These are phyloP conservation scores for Lytechinus pictus DNA, from an alignment of 35 echinoderm and acorn worm species.

Conservation along the genomic window DNA sequence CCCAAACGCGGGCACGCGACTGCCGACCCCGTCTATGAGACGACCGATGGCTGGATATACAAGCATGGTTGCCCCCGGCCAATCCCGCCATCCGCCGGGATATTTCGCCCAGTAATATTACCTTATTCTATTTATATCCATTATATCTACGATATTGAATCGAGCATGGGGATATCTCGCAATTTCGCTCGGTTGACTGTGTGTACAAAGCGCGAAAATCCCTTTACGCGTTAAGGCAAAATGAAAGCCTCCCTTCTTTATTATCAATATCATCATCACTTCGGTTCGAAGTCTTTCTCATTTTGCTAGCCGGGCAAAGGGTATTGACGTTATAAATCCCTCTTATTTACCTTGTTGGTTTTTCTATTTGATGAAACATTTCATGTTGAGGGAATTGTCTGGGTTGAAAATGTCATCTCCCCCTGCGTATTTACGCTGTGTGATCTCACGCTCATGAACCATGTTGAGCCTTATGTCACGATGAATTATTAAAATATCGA, in stretches of 20 bases:
- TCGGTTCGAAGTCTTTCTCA: neutral
- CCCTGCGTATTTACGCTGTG: neutral
- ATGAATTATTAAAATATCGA: neutral
- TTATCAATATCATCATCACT: slow-evolving; percentile 50
- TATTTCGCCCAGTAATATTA: slow-evolving; percentile 25
- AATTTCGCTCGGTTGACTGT: slow-evolving; percentile 3
- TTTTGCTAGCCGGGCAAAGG: neutral
- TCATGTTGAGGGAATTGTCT: neutral
- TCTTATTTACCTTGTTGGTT: slow-evolving; percentile 13
- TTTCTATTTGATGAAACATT: slow-evolving; percentile 15
- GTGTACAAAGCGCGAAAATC: slow-evolving; percentile 6
- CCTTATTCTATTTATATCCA: slow-evolving; percentile 31
- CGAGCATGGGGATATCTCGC: slow-evolving; percentile 16
- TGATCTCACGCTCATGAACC: neutral
- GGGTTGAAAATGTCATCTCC: neutral
- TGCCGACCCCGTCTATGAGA: neutral
- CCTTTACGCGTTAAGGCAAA: neutral
- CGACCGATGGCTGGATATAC: neutral
- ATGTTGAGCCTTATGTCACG: neutral
- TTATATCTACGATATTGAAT: slow-evolving; percentile 32
- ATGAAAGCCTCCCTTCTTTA: slow-evolving; percentile 24
- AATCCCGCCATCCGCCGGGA: neutral
- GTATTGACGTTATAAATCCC: neutral
- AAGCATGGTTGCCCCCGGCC: neutral
- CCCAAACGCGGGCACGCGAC: neutral